Evolutionary conservation across 2,113 vertebrate species (phyloP), one percentile per base, ranked within the genome.

Genomic region (Ursus arctos): DNA sequence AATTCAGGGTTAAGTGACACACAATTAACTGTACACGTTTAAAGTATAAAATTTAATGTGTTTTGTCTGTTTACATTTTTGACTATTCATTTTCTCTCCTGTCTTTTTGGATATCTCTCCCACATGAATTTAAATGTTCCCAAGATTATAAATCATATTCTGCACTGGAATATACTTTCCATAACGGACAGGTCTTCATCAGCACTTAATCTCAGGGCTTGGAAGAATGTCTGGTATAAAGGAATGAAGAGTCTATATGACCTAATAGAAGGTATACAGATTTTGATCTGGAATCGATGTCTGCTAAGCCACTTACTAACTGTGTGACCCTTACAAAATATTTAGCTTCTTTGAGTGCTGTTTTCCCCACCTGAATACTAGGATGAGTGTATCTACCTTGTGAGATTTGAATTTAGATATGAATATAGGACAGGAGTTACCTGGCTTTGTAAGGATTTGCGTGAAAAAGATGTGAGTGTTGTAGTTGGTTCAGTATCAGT

Each of bases 241-340:
- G 49, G 57, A 67, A 81, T 74, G 31, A 81, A 87, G 76, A 91
- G 33, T 57, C 24, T 65, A 9, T 16, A 63, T 13, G 18, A 79
- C 3, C 43, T 91, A 81, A 40, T 43, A 86, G 40, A 93, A 84
- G 79, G 80, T 47, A 43, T 47, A 80, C 11, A 72, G 18, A 15
- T 49, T 85, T 93, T 80, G 7, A 49, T 80, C 40, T 80, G 36
- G 55, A 89, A 71, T 85, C 31, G 72, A 74, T 97, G 47, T 93
- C 53, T 79, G 9, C 43, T 72, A 71, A 93, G 61, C 22, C 43
- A 53, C n/a, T 67, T 61, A 36, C 7, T 43, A 65, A 26, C 15
- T 61, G 22, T 79, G 49, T 40, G 22, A 72, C 36, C 4, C 55
- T 53, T 72, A 8, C 22, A 84, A 83, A 88, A 87, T 40, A 49